Base-by-base conservation (phyloP, 2,113 vertebrate genomes). In the Ctenomys sociabilis region DNA sequence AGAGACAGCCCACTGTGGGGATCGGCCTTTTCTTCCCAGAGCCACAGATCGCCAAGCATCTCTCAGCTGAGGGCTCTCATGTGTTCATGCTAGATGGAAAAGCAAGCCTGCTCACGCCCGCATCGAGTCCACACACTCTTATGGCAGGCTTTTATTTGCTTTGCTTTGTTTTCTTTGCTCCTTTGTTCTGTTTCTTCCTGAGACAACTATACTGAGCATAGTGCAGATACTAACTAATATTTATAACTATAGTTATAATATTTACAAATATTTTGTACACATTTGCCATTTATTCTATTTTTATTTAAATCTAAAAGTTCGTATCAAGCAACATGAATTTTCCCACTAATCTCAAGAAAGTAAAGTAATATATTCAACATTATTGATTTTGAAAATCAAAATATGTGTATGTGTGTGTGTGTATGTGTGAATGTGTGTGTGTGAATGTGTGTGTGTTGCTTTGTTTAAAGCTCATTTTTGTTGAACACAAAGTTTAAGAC, bases 311-410 rank as follows among this genome's bases (percentile, higher is more conserved):
- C 49, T 82, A 35, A 88, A 94, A 91, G 59, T 35, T 73, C n/a
- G 3, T 21, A 87, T 30, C 54, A 82, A 91, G 22, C 57, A 91
- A 16, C 3, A 70, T 30, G 32, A 59, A 30, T 59, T 88, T 28
- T 40, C 16, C 49, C 75, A 82, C 28, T 83, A 92, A 89, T 24
- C 5, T 75, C 61, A 92, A 77, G 52, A 68, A 92, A 32, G 72
- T 22, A 13, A 91, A 30, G 57, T 19, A 88, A 45, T 40, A 7
- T 43, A 6, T 83, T 68, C 13, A 78, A 28, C 2, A 57, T 87
- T 78, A 93, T 10, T 77, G 89, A 89, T 77, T 96, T 91, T 73
- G 88, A 72, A 72, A 92, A 73, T 94, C 59, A 37, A 40, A n/a
- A n/a, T n/a, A n/a, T n/a, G n/a, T n/a, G n/a, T n/a, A n/a, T n/a